Percentiles rank a stretch among this genome's conserved stretches.
Conservation (phyloP, 1,140 invertebrate genomes). For the Orius insidiosus region DNA sequence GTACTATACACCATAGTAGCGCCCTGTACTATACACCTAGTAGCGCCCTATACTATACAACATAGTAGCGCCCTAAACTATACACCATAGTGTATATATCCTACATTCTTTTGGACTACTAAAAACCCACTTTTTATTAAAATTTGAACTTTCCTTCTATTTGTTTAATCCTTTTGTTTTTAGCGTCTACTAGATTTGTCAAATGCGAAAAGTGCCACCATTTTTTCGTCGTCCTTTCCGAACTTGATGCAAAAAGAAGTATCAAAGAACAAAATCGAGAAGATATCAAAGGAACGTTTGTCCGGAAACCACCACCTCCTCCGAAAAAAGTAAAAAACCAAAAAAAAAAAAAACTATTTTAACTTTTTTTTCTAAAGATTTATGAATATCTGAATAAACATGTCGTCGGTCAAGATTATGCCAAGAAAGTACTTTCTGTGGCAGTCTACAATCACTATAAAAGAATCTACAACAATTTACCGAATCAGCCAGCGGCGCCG, state of each 20-base stretch:
- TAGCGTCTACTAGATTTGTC: slow-evolving; percentile 78
- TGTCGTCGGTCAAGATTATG: slow-evolving; percentile 35
- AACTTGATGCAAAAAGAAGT: slow-evolving; percentile 71
- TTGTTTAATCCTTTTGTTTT: slow-evolving; percentile 14
- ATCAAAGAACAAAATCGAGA: slow-evolving; percentile 50
- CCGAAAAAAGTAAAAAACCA: slow-evolving; percentile 58
- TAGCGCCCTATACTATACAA: too few species aligned
- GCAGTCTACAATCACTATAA: slow-evolving; percentile 41
- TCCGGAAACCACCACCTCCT: slow-evolving; percentile 70
- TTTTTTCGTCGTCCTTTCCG: slow-evolving; percentile 92
- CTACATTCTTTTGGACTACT: too few species aligned
- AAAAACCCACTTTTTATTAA: too few species aligned
- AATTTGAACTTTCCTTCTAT: neutral
- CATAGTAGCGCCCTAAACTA: too few species aligned
- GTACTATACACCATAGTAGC: too few species aligned
- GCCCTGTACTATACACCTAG: too few species aligned
- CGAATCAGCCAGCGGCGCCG: slow-evolving; percentile 25
- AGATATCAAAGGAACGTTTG: slow-evolving; percentile 42
- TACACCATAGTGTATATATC: too few species aligned
- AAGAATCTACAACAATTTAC: slow-evolving; percentile 72
- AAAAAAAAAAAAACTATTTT: too few species aligned
- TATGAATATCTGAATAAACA: slow-evolving; percentile 38
- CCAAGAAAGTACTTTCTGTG: slow-evolving; percentile 35
- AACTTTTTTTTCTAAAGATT: slow-evolving; percentile 40
- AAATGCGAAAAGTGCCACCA: slow-evolving; percentile 97